Evolutionary conservation across 2,797 vertebrate species (phyloP).

Genomic region (Ambastaia sidthimunki): DNA sequence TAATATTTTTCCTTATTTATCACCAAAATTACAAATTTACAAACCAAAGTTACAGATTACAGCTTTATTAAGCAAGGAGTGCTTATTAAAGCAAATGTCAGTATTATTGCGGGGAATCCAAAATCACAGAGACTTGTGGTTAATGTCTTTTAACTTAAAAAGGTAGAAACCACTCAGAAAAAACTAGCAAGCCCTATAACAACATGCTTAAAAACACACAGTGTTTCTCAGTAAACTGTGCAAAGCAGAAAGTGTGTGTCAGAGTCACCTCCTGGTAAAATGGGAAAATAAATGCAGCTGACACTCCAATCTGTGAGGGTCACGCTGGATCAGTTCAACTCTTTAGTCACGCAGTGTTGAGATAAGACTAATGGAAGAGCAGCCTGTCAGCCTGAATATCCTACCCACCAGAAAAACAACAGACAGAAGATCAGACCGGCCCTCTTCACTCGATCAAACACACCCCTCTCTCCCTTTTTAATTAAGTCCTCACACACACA

Average conservation of each 20-base stretch:
- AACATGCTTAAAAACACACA: not conserved
- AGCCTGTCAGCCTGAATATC: constrained; percentile 50
- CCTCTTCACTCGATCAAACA: constrained; percentile 23
- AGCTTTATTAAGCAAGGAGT: too few species aligned
- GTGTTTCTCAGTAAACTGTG: not conserved
- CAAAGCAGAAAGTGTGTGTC: not conserved
- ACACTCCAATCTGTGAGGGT: constrained; percentile 51
- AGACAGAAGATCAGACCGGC: constrained; percentile 28
- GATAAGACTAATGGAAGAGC: constrained; percentile 42
- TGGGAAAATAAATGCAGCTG: constrained; percentile 42
- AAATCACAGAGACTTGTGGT: too few species aligned
- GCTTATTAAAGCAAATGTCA: too few species aligned
- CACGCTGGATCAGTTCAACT: constrained; percentile 39
- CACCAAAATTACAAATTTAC: too few species aligned
- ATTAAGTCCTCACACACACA: not conserved
- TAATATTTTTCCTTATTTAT: too few species aligned
- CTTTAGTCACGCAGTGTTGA: constrained; percentile 52
- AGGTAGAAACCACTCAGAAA: too few species aligned
- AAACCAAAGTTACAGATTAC: too few species aligned
- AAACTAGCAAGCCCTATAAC: not conserved
- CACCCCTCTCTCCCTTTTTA: constrained; percentile 10
- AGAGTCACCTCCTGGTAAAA: constrained; percentile 53
- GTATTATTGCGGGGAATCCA: too few species aligned
- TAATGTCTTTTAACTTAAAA: too few species aligned
- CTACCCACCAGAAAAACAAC: not conserved